Conservation (phyloP, 2,113 vertebrate genomes). For the Lasiurus cinereus region DNA sequence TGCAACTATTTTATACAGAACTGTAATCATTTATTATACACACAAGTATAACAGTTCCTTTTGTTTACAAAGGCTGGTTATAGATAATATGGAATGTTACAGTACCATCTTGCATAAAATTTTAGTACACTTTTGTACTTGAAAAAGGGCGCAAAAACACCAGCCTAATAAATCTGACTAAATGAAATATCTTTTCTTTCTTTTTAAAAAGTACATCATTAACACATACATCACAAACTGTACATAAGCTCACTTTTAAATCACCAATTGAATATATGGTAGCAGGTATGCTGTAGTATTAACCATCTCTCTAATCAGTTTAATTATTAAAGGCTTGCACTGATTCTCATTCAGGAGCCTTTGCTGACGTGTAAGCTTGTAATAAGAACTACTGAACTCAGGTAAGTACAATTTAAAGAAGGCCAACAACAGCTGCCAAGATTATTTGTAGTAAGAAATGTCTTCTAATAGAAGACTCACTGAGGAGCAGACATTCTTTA, state of each 20-base stretch:
- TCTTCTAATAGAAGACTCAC: conserved; percentile 83
- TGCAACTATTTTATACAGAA: conserved; percentile 94
- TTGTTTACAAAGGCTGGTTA: conserved; percentile 95
- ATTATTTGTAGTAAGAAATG: conserved; percentile 83
- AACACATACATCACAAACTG: conserved; percentile 94
- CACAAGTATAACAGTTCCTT: conserved; percentile 94
- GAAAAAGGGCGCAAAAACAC: conserved; percentile 92
- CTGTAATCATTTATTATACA: conserved; percentile 98
- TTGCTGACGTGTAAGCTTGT: conserved; percentile 81
- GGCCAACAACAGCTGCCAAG: conserved; percentile 85
- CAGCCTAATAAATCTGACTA: conserved; percentile 90
- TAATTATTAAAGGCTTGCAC: conserved; percentile 85
- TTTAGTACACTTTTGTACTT: conserved; percentile 92
- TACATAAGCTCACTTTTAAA: conserved; percentile 92
- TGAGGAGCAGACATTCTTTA: conserved; percentile 79
- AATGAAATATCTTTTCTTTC: conserved; percentile 87
- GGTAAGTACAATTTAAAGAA: conserved; percentile 87
- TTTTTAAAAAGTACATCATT: conserved; percentile 91
- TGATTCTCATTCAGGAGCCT: conserved; percentile 85
- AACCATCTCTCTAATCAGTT: conserved; percentile 87
- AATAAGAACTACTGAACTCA: conserved; percentile 81
- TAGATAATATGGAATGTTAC: conserved; percentile 99
- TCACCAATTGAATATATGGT: conserved; percentile 89
- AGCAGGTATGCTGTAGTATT: conserved; percentile 88
- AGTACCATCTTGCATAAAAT: conserved; percentile 99